Evolutionary conservation across 2,797 vertebrate genomes (phyloP).

Genomic region (Lacerta bilineata): DNA sequence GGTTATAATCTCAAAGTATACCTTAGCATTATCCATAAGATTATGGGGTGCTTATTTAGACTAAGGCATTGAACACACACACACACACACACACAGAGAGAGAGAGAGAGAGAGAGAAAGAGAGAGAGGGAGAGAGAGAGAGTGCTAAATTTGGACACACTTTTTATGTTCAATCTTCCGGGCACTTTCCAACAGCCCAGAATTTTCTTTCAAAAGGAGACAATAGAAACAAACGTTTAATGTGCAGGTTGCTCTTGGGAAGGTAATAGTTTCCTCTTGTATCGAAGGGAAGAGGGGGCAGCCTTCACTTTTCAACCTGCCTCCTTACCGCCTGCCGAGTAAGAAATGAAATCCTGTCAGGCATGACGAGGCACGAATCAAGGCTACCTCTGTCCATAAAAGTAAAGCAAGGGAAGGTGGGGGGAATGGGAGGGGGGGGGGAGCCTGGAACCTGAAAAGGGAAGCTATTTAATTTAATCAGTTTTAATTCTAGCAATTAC

Average conservation of each 20-base stretch:
- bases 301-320: conserved; percentile 52
- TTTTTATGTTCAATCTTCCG: neutral
- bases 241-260: conserved; percentile 55
- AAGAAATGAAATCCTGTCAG: conserved; percentile 73
- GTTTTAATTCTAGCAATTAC: conserved; percentile 69
- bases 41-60: neutral
- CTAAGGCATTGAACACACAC: neutral
- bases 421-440: accelerated
- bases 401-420: conserved; percentile 53
- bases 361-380: conserved; percentile 62
- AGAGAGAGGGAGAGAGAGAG: no score
- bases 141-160: neutral
- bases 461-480: conserved; percentile 53
- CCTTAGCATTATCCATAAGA: neutral
- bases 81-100: no score
- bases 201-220: conserved; percentile 49
- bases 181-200: neutral
- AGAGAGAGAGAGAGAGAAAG: no score
- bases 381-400: conserved; percentile 65
- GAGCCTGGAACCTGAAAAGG: conserved; percentile 37
- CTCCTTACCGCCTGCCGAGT: conserved; percentile 56
- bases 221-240: conserved; percentile 59
- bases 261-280: conserved; percentile 60
- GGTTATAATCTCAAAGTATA: neutral
- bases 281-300: conserved; percentile 50